Evolutionary conservation across 2,888 invertebrate genomes (phyloP).

Genomic region (Scrobipalpa costella): DNA sequence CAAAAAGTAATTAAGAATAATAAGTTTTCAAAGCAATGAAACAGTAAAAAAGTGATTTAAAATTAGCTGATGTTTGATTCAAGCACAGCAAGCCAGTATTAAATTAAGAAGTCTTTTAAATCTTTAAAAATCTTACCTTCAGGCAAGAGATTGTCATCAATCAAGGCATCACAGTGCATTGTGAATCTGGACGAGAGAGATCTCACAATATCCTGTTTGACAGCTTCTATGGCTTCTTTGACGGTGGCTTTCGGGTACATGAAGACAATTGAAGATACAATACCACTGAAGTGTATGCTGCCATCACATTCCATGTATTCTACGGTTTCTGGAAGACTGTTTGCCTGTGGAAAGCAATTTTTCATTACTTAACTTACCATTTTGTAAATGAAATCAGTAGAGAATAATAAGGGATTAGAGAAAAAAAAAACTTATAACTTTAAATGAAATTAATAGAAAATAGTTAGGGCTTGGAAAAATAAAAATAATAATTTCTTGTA

Average conservation of each 20-base stretch:
- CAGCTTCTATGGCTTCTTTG: slow-evolving; percentile 85
- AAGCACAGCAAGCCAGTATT: background rate
- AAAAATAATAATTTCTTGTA: too few relatives aligned
- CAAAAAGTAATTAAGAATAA: too few relatives aligned
- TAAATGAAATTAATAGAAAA: too few relatives aligned
- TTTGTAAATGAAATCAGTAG: too few relatives aligned
- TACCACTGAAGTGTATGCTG: slow-evolving; percentile 87
- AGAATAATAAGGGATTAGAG: too few relatives aligned
- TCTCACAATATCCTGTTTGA: slow-evolving; percentile 91
- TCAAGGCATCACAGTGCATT: slow-evolving; percentile 95
- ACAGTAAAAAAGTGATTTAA: background rate
- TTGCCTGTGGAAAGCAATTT: slow-evolving; percentile 59
- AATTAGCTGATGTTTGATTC: background rate
- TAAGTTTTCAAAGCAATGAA: background rate
- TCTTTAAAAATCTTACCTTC: slow-evolving; percentile 76
- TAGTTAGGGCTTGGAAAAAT: too few relatives aligned
- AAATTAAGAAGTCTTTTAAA: too few relatives aligned
- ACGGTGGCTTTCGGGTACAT: slow-evolving; percentile 88
- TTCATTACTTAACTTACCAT: slow-evolving; percentile 79
- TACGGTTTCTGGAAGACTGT: slow-evolving; percentile 68
- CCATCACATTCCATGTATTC: slow-evolving; percentile 82
- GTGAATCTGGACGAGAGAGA: slow-evolving; percentile 93
- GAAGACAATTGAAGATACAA: slow-evolving; percentile 88
- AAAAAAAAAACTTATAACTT: too few relatives aligned
- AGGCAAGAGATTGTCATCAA: slow-evolving; percentile 88